Base-by-base conservation (phyloP, 2,113 vertebrate genomes). In the Equus quagga region DNA sequence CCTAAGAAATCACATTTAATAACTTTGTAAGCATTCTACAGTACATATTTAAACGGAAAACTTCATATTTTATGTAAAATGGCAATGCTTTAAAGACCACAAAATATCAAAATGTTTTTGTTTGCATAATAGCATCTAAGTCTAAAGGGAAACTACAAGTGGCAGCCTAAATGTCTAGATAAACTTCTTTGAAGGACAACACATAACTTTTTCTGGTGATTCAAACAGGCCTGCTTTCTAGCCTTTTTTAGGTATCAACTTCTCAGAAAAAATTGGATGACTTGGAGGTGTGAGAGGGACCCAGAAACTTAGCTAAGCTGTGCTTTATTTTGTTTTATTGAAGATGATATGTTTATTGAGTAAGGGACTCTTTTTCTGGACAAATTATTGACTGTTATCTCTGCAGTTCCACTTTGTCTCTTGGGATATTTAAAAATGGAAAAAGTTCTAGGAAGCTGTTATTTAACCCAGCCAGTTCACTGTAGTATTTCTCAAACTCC, bases 401-500 rank as follows among this genome's bases (percentile, higher is more conserved):
- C 33, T 82, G 5, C 6, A 94, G 33, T 72, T 58, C 31, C 41
- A 36, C 33, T 18, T 0, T 87, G 31, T 87, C 36, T 80, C 41
- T 79, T 94, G 51, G 51, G 13, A 81, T 94, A 70, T 80, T 80
- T 81, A 33, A 94, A 51, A 94, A 70, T 72, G 33, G 75, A 93
- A 94, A 79, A 60, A 24, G 15, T 88, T 85, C 44, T 56, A 10
- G 26, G 70, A 56, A 85, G 58, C 21, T 94, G 54, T 79, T 80
- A n/a, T 80, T 91, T 95, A 92, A 79, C 11, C 21, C 46, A 80
- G 46, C 51, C 73, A 60, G 19, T 92, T 89, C 31, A 67, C 69
- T 89, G 69, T 65, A 75, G 58, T 56, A 82, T 73, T 89, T 95
- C 54, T 80, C 73, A 95, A 23, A 86, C 67, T 91, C 65, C 65